These are phyloP conservation scores for Drosophila tropicalis DNA, from an alignment of 1,140 invertebrate genomes.

Conservation along the genomic window DNA sequence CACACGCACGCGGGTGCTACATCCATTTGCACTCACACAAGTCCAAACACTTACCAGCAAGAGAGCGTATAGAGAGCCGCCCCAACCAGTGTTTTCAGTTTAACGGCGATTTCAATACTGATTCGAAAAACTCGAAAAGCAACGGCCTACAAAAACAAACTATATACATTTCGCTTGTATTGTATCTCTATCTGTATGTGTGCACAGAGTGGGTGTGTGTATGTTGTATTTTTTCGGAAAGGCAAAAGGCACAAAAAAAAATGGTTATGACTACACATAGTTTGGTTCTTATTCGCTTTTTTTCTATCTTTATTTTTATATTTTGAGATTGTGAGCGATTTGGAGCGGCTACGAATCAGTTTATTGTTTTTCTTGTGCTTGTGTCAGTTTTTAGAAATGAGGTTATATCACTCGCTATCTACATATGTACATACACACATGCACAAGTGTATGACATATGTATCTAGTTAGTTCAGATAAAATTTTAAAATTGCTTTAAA, in stretches of 20 bases:
- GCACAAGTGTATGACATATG: background rate
- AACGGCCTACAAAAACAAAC: conserved; percentile 76
- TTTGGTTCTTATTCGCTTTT: conserved; percentile 46
- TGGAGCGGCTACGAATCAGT: conserved; percentile 43
- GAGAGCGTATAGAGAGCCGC: conserved; percentile 37
- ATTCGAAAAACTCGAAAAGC: conserved; percentile 74
- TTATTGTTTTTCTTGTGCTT: conserved; percentile 43
- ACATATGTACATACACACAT: background rate
- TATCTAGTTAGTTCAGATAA: conserved; percentile 3
- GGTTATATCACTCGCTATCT: conserved; percentile 29
- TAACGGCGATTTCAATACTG: conserved; percentile 73
- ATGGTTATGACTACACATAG: conserved; percentile 38
- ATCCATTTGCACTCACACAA: conserved; percentile 22
- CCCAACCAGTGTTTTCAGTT: conserved; percentile 46
- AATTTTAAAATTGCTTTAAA: conserved; percentile 3
- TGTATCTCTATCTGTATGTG: conserved; percentile 18
- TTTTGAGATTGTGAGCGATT: conserved; percentile 54
- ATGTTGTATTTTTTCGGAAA: conserved; percentile 53
- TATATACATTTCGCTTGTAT: conserved; percentile 33
- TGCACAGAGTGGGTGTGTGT: conserved; percentile 5
- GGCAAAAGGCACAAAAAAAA: conserved; percentile 58
- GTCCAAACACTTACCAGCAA: conserved; percentile 40
- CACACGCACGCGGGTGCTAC: conserved; percentile 16
- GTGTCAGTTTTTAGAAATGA: conserved; percentile 42
- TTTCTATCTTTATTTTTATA: conserved; percentile 21